Conservation (phyloP, 2,888 invertebrate species). For the Tenthredo amoena region DNA sequence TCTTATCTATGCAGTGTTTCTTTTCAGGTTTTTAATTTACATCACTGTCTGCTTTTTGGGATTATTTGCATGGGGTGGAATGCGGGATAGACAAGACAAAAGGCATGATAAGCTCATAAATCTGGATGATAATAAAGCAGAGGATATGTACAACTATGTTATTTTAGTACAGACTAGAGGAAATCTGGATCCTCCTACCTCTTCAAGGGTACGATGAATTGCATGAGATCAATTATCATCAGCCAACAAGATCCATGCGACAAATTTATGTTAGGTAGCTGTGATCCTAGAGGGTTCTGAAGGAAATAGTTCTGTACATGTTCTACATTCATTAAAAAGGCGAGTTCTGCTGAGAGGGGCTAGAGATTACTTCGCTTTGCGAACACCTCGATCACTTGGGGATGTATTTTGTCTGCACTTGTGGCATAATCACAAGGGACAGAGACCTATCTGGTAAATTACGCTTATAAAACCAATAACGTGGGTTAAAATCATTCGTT, state of each 20-base stretch:
- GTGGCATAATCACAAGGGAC: slow-evolving; percentile 44
- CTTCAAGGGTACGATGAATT: slow-evolving; percentile 27
- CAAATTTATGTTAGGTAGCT: slow-evolving; percentile 37
- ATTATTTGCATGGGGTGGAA: slow-evolving; percentile 44
- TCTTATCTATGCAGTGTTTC: background rate
- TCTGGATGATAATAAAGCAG: slow-evolving; percentile 39
- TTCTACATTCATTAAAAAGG: slow-evolving; percentile 39
- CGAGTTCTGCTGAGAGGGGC: slow-evolving; percentile 41
- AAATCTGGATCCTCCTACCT: slow-evolving; percentile 40
- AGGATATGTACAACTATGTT: slow-evolving; percentile 45
- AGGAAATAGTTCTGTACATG: slow-evolving; percentile 44
- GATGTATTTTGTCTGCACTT: slow-evolving; percentile 49
- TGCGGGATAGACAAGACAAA: slow-evolving; percentile 41
- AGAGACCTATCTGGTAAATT: slow-evolving; percentile 33
- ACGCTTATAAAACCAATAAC: background rate
- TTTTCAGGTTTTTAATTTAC: slow-evolving; percentile 40
- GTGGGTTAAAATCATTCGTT: background rate
- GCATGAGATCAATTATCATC: background rate
- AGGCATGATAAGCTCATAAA: slow-evolving; percentile 22
- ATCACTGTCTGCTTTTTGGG: slow-evolving; percentile 40
- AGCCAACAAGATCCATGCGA: background rate
- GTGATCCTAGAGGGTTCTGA: slow-evolving; percentile 46
- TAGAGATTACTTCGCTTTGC: slow-evolving; percentile 41
- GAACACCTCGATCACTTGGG: slow-evolving; percentile 40
- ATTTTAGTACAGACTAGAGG: slow-evolving; percentile 31